phyloP scores from a whole-genome alignment of 2,113 vertebrate species.

The Petaurus breviceps region DNA sequence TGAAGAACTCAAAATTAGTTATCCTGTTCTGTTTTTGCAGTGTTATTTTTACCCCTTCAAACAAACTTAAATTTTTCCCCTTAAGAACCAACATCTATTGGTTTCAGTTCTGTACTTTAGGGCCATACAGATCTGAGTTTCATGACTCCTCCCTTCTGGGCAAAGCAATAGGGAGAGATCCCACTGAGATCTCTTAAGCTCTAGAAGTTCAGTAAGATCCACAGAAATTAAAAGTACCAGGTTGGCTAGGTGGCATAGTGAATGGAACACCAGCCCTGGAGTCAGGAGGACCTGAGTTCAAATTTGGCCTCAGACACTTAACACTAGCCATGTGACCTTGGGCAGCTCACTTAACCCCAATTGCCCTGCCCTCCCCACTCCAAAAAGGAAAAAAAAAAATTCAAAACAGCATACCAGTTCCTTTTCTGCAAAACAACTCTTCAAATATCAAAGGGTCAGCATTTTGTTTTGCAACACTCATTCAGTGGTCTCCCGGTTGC shows the following conservation, averaged over 20 bases:
- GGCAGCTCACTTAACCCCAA: too few species aligned
- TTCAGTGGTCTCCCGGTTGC: too few species aligned
- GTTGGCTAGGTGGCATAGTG: too few species aligned
- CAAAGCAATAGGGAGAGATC: background rate
- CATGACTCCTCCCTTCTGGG: background rate
- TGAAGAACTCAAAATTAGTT: background rate
- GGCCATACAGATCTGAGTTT: background rate
- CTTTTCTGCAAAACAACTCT: background rate
- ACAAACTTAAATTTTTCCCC: too few species aligned
- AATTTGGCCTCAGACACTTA: too few species aligned
- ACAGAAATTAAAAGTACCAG: background rate
- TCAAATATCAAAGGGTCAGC: background rate
- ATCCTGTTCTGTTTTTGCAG: background rate
- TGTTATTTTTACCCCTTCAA: background rate
- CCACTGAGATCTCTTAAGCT: background rate
- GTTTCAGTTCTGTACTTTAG: too few species aligned
- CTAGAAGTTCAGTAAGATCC: background rate
- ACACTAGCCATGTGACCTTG: too few species aligned
- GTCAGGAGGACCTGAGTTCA: too few species aligned
- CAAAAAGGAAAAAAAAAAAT: background rate
- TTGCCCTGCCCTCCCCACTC: too few species aligned
- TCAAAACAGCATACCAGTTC: background rate
- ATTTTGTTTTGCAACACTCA: background rate
- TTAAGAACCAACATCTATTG: too few species aligned
- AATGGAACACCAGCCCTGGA: too few species aligned